phyloP scores from a whole-genome alignment of 2,888 invertebrate genomes.

The Entomobrya multifasciata region DNA sequence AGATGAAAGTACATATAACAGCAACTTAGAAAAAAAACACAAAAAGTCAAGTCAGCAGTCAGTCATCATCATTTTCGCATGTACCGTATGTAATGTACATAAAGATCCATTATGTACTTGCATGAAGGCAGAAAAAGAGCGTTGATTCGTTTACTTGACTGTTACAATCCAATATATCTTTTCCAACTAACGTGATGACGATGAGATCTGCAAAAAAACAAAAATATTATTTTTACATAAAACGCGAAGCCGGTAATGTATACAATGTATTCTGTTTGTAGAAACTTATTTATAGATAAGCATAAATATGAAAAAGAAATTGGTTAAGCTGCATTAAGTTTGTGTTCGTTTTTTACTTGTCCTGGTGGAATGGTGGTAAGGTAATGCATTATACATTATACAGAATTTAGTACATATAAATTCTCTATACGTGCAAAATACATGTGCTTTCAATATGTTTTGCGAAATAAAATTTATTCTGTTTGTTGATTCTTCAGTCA shows the following conservation, averaged over 20 bases:
- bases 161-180: conserved; percentile 31
- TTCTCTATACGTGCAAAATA: too few species aligned
- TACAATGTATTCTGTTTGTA: too few species aligned
- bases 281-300: too few species aligned
- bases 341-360: too few species aligned
- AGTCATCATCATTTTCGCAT: conserved; percentile 36
- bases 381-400: too few species aligned
- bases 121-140: neutral
- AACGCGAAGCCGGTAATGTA: conserved; percentile 34
- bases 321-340: too few species aligned
- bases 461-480: too few species aligned
- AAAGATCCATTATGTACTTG: conserved; percentile 44
- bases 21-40: conserved; percentile 30
- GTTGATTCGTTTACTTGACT: conserved; percentile 6
- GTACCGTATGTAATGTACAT: conserved; percentile 51
- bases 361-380: too few species aligned
- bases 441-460: too few species aligned
- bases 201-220: conserved; percentile 24
- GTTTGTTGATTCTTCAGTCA: too few species aligned
- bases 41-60: conserved; percentile 53
- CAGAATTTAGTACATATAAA: too few species aligned
- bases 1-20: neutral
- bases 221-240: conserved; percentile 17
- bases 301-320: too few species aligned
- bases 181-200: neutral